Base-by-base conservation (phyloP, 2,888 invertebrate species). In the Lymantria dispar region DNA sequence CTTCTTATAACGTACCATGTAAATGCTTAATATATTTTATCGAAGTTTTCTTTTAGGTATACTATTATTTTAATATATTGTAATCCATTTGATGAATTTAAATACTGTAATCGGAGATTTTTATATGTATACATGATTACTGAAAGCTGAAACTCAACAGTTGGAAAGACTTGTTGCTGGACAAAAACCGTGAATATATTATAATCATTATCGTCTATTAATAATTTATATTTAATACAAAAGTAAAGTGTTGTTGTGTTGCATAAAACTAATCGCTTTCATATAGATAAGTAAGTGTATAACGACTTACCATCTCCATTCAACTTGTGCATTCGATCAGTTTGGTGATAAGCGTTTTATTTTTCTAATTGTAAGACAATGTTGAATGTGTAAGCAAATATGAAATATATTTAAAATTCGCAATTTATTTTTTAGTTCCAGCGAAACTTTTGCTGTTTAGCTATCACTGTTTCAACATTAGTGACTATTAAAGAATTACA, bases 131-230 rank as follows among this genome's bases (percentile, higher is more conserved):
- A 56, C 54, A 56, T 58, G 70, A 70, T 59, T 62, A 60, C 62
- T 67, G 68, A 62, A 68, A 63, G 54, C 70, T 72, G 63, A 63
- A 70, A 80, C 74, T 89, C 90, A 89, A 89, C 88, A 88, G 90
- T 85, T 90, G 88, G 80, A 65, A 78, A 64, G 67, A 90, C 90
- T 89, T 90, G 90, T 90, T 90, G 90, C 90, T 40, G 14, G 1
- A 40, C 12, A 5, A 40, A 40, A 67, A 67, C 58, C 67, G 74
- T 78, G 78, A 83, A 82, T 83, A 80, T 70, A 79, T 81, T 80
- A 77, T 56, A 64, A 58, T 46, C 11, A 63, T 63, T 50, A 55
- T 51, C 52, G 59, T 64, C 10, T 14, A 40, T 40, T 14, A 40
- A 40, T n/a, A 38, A 33, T 12, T 2, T 38, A 12, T 38, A 12